These are phyloP conservation scores for Dolomedes plantarius DNA, from an alignment of 2,888 invertebrate species.

Conservation along the genomic window DNA sequence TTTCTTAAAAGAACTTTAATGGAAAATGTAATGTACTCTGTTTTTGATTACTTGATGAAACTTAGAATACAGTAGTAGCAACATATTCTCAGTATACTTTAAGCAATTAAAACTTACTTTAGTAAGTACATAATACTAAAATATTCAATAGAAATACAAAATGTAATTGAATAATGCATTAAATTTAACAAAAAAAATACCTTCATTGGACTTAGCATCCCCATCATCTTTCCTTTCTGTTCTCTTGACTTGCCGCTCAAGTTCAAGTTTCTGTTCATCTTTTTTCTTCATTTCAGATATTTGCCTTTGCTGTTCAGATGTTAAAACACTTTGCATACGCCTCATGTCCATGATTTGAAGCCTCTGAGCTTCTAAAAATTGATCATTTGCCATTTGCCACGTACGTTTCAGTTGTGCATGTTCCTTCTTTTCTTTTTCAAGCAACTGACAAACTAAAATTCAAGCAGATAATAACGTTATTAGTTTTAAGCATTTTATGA, in stretches of 20 bases:
- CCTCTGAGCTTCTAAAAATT: conserved; percentile 78
- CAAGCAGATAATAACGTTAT: too few relatives aligned
- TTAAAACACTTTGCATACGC: conserved; percentile 78
- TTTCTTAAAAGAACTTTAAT: too few relatives aligned
- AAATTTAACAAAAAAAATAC: too few relatives aligned
- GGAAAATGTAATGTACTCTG: too few relatives aligned
- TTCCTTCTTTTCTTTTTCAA: conserved; percentile 78
- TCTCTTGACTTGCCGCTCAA: conserved; percentile 51
- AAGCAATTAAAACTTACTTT: too few relatives aligned
- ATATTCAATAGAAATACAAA: too few relatives aligned
- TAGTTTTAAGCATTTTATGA: too few relatives aligned
- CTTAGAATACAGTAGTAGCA: too few relatives aligned
- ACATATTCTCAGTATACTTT: too few relatives aligned
- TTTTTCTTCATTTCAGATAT: conserved; percentile 77
- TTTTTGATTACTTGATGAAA: too few relatives aligned
- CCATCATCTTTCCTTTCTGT: conserved; percentile 36
- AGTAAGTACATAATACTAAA: too few relatives aligned
- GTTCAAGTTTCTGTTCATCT: conserved; percentile 74
- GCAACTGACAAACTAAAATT: conserved; percentile 76
- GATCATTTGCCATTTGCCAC: conserved; percentile 79
- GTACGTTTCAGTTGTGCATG: conserved; percentile 78
- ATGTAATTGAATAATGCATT: too few relatives aligned
- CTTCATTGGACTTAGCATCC: conserved; percentile 47
- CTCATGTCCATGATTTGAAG: conserved; percentile 78
- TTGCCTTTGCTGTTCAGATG: conserved; percentile 78